A percentile compares a stretch with the other conserved stretches of the same genome.
phyloP scores from a whole-genome alignment of 1,140 invertebrate genomes.

The Caerostris darwini region DNA sequence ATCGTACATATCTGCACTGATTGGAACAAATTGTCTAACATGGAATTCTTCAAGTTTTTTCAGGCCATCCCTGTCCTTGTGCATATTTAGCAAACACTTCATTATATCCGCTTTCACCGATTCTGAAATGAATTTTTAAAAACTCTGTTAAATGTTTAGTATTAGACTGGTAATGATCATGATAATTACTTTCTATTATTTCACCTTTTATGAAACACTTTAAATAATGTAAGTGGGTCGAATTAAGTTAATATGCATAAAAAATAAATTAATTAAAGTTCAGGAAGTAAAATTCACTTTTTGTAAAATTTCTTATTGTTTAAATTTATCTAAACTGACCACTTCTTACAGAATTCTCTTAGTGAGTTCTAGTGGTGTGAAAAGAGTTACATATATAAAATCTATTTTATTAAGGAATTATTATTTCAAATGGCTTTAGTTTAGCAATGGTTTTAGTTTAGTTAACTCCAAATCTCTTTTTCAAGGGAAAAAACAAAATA shows the following conservation, averaged over 20 bases:
- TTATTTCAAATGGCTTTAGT: not conserved
- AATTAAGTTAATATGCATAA: too few relatives aligned
- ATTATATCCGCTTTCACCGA: conserved; percentile 83
- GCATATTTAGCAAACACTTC: conserved; percentile 82
- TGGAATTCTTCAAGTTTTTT: conserved; percentile 83
- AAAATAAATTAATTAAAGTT: too few relatives aligned
- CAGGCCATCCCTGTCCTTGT: conserved; percentile 82
- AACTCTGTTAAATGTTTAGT: too few relatives aligned
- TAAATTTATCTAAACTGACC: too few relatives aligned
- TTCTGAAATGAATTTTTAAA: conserved; percentile 80
- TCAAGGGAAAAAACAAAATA: not conserved
- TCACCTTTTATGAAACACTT: too few relatives aligned
- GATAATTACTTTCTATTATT: too few relatives aligned
- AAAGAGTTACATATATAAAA: conserved; percentile 63
- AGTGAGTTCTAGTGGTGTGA: not conserved
- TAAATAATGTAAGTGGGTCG: too few relatives aligned
- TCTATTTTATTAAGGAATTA: not conserved
- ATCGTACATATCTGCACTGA: conserved; percentile 83
- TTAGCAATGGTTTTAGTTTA: not conserved
- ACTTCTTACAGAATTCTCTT: too few relatives aligned
- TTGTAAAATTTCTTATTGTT: too few relatives aligned
- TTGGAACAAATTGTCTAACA: conserved; percentile 83
- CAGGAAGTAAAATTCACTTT: too few relatives aligned
- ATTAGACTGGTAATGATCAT: too few relatives aligned
- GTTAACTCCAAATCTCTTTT: not conserved